Conservation (phyloP, 2,113 vertebrate species). For the Sula dactylatra region DNA sequence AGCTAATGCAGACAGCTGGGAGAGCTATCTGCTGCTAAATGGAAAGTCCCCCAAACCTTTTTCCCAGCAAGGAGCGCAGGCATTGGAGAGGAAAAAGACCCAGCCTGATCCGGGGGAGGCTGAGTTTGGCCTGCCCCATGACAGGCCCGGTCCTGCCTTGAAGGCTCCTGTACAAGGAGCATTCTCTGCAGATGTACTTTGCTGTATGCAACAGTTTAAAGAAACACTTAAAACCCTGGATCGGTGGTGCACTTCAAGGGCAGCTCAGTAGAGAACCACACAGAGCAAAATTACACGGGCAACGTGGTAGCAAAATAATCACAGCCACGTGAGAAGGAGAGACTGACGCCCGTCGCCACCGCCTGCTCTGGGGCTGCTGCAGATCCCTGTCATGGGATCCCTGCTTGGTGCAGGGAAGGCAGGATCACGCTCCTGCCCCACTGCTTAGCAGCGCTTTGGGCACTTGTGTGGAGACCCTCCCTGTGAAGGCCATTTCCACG, state of each 20-base stretch:
- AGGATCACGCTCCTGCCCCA: neutral
- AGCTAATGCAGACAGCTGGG: neutral
- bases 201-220: neutral
- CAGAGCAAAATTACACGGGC: neutral
- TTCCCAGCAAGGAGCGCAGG: neutral
- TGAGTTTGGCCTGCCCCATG: neutral
- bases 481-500: neutral
- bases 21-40: neutral
- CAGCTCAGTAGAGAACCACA: neutral
- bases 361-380: neutral
- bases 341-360: fast-evolving
- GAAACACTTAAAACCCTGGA: neutral
- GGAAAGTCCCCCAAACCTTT: neutral
- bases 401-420: neutral
- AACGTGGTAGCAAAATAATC: neutral
- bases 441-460: neutral
- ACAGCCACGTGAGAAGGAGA: neutral
- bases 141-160: neutral
- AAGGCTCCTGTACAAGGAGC: neutral
- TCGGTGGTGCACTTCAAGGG: neutral
- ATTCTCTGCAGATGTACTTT: neutral
- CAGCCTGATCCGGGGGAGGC: neutral
- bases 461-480: fast-evolving
- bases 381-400: neutral
- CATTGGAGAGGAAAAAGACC: neutral